Conservation (phyloP, 1,140 invertebrate species). For the Mercenaria mercenaria region DNA sequence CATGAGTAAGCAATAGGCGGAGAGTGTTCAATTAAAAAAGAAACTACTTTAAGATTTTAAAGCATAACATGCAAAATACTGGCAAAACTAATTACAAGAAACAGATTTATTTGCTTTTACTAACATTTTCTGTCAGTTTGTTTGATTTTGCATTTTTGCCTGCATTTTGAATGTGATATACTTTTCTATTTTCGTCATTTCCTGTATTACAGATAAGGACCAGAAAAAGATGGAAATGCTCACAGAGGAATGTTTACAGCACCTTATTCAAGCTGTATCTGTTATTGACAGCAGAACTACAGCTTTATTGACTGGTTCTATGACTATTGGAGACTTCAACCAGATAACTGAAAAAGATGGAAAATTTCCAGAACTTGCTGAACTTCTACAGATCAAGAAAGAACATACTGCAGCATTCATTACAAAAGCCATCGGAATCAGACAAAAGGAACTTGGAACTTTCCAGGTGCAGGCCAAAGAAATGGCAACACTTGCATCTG, state of each 20-base stretch:
- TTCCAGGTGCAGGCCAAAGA: not conserved
- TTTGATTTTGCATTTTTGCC: too few relatives aligned
- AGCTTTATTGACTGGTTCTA: not conserved
- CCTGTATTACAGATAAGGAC: not conserved
- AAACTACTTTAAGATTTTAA: too few relatives aligned
- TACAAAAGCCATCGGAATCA: not conserved
- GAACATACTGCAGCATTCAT: not conserved
- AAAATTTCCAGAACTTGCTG: not conserved
- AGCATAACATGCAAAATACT: too few relatives aligned
- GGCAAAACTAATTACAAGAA: too few relatives aligned
- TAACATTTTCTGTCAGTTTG: too few relatives aligned
- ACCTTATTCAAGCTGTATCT: not conserved
- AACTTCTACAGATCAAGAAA: not conserved
- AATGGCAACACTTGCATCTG: not conserved
- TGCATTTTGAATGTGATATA: too few relatives aligned
- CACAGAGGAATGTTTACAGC: not conserved
- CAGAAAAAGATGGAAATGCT: not conserved
- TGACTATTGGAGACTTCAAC: slow-evolving; percentile 6
- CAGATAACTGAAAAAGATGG: not conserved
- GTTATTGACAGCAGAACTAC: not conserved
- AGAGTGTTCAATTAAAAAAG: too few relatives aligned
- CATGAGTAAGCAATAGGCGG: too few relatives aligned
- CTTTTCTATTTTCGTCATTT: too few relatives aligned
- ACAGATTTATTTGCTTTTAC: too few relatives aligned
- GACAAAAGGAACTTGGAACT: slow-evolving; percentile 5